Evolutionary conservation across 2,888 invertebrate species (phyloP).

Genomic region (Leptothorax acervorum): DNA sequence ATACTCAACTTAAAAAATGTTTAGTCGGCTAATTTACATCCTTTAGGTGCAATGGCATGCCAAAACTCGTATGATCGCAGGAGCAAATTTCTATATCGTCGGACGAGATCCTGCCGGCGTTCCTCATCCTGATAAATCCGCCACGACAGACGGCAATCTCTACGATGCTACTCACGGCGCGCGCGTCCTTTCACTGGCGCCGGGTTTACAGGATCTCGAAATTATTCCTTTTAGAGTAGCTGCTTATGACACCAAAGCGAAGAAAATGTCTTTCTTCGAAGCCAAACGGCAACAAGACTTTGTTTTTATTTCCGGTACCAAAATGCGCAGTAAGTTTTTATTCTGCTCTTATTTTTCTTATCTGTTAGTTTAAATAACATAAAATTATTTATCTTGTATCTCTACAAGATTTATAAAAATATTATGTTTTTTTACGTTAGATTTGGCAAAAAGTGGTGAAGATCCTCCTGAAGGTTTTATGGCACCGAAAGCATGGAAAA

Average conservation of each 20-base stretch:
- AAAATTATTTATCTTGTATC: not conserved
- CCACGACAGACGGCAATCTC: slow-evolving; percentile 91
- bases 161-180: slow-evolving; percentile 97
- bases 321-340: slow-evolving; percentile 91
- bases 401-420: not conserved
- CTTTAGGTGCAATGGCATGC: slow-evolving; percentile 95
- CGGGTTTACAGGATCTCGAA: slow-evolving; percentile 95
- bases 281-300: slow-evolving; percentile 95
- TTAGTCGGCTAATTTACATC: not conserved
- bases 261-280: slow-evolving; percentile 97
- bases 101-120: slow-evolving; percentile 99
- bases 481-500: slow-evolving; percentile 97
- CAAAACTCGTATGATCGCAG: slow-evolving; percentile 96
- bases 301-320: slow-evolving; percentile 97
- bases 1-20: not conserved
- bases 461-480: slow-evolving; percentile 98
- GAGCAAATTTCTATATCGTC: slow-evolving; percentile 98
- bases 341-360: slow-evolving; percentile 4
- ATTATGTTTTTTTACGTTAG: slow-evolving; percentile 78
- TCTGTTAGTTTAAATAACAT: not conserved
- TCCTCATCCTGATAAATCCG: slow-evolving; percentile 92
- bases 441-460: slow-evolving; percentile 92
- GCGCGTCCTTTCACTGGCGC: slow-evolving; percentile 95
- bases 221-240: slow-evolving; percentile 99
- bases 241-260: slow-evolving; percentile 94